A percentile compares a stretch with the other conserved stretches of the same genome.
Conservation (phyloP, 2,888 invertebrate species). For the Leptogaster cylindrica region DNA sequence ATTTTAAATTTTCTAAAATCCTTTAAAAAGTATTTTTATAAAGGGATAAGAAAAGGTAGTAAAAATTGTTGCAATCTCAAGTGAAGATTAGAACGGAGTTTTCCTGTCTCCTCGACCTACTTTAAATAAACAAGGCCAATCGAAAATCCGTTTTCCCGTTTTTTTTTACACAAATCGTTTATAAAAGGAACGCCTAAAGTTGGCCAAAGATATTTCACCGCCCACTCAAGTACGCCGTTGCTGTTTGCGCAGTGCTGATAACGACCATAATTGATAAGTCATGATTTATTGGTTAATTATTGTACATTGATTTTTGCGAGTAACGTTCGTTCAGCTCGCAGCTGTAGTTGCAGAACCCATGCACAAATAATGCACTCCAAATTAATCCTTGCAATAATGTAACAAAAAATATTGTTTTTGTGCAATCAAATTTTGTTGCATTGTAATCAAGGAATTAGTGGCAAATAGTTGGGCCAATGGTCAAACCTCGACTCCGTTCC, state of each 20-base stretch:
- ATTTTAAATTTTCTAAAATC: no score
- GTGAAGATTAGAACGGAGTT: no score
- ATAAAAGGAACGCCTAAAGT: no score
- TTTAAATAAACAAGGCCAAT: no score
- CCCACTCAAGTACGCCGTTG: constrained; percentile 18
- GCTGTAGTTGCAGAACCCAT: neutral
- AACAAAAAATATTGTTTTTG: neutral
- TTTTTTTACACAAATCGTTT: neutral
- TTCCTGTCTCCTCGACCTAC: no score
- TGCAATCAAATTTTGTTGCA: constrained; percentile 15
- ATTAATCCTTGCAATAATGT: neutral
- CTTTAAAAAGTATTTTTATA: no score
- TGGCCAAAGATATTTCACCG: constrained; percentile 14
- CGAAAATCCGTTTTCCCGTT: neutral
- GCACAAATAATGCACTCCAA: constrained; percentile 23
- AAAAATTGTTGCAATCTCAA: no score
- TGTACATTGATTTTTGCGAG: constrained; percentile 44
- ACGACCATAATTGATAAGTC: constrained; percentile 43
- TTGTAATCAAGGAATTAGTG: constrained; percentile 1
- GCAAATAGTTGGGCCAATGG: neutral
- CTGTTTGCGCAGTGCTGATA: constrained; percentile 38
- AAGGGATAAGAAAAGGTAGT: no score
- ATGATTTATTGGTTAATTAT: constrained; percentile 47
- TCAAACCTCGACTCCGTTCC: constrained; percentile 2
- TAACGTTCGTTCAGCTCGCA: neutral